phyloP scores from a whole-genome alignment of 2,888 invertebrate genomes.

The Conomelus anceps region DNA sequence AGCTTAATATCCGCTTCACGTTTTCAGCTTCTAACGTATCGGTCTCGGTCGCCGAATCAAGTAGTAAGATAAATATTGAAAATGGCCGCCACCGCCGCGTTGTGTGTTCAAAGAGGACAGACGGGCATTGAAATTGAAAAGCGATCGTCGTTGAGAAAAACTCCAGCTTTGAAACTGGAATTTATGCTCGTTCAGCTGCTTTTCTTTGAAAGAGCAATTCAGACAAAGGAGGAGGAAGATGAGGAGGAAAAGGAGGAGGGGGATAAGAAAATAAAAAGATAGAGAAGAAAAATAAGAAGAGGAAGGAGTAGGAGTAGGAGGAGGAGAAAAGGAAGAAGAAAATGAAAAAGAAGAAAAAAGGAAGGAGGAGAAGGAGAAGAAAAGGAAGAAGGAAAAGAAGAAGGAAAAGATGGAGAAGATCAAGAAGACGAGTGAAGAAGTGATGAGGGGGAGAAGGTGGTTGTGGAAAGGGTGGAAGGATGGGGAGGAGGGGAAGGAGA shows the following conservation, averaged over 20 bases:
- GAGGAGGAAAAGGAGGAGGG: not conserved
- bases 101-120: too few relatives aligned
- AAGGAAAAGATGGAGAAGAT: not conserved
- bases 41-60: not conserved
- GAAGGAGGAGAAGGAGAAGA: not conserved
- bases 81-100: too few relatives aligned
- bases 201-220: not conserved
- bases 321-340: not conserved
- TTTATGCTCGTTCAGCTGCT: not conserved
- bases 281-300: not conserved
- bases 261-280: not conserved
- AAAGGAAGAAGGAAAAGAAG: not conserved
- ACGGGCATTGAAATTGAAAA: too few relatives aligned
- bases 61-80: not conserved
- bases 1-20: not conserved
- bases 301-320: not conserved
- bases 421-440: not conserved
- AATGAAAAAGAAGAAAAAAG: not conserved
- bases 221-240: not conserved
- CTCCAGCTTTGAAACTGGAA: not conserved
- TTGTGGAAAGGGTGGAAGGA: too few relatives aligned
- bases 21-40: not conserved
- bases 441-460: too few relatives aligned
- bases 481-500: not conserved
- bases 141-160: too few relatives aligned